These are phyloP conservation scores for Colaptes auratus DNA, from an alignment of 2,113 vertebrate genomes.

Conservation along the genomic window DNA sequence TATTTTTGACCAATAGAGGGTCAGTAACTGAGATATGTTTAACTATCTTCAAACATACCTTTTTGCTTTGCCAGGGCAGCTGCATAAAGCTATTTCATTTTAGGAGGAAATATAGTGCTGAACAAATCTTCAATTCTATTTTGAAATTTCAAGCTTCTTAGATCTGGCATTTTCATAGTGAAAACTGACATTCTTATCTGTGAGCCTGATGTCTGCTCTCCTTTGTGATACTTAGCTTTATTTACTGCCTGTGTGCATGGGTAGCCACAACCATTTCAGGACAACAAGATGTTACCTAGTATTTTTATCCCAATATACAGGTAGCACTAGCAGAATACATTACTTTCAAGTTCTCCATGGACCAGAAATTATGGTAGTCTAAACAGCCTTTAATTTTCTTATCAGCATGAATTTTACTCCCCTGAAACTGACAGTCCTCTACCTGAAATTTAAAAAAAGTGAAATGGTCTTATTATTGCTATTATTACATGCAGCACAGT, in stretches of 20 bases:
- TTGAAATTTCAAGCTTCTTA: background rate
- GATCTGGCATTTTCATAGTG: background rate
- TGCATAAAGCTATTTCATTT: background rate
- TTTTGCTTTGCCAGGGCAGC: background rate
- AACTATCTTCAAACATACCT: background rate
- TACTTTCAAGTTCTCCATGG: background rate
- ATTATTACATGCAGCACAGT: conserved; percentile 9
- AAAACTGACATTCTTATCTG: background rate
- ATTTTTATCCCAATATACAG: background rate
- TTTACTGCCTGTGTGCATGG: background rate
- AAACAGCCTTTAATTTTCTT: background rate
- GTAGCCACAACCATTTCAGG: background rate
- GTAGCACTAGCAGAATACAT: background rate
- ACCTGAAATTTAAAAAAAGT: background rate
- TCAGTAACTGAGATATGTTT: background rate
- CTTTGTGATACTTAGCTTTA: background rate
- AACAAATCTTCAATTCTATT: background rate
- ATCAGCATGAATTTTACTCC: background rate
- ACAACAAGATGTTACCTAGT: background rate
- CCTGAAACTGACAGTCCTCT: background rate
- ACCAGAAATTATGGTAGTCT: background rate
- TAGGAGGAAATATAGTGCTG: background rate
- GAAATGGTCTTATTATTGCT: background rate
- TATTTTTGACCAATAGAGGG: background rate
- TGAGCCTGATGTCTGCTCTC: background rate